Evolutionary conservation across 1,140 invertebrate species (phyloP).

Genomic region (Drosophila parvula): DNA sequence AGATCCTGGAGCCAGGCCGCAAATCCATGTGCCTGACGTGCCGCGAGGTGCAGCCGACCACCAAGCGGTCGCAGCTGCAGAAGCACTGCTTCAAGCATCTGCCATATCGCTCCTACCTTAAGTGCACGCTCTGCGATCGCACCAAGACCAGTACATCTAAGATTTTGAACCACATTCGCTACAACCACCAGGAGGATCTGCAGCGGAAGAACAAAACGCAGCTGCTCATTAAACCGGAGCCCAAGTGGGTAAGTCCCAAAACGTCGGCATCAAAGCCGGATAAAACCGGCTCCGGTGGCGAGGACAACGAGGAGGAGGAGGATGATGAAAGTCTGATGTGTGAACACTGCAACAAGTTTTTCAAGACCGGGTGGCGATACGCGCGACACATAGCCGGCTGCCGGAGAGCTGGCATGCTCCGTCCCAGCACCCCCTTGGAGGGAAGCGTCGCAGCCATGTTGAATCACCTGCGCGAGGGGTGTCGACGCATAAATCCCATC

Average conservation of each 20-base stretch:
- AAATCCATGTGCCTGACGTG: constrained; percentile 66
- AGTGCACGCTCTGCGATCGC: constrained; percentile 68
- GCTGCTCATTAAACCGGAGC: constrained; percentile 59
- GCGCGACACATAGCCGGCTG: constrained; percentile 40
- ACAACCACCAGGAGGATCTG: constrained; percentile 67
- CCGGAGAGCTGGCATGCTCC: background rate
- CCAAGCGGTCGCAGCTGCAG: constrained; percentile 54
- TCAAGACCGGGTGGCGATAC: constrained; percentile 45
- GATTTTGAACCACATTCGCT: constrained; percentile 71
- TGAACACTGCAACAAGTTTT: constrained; percentile 46
- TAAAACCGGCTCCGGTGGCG: background rate
- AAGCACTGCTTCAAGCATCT: constrained; percentile 78
- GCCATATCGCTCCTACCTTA: constrained; percentile 72
- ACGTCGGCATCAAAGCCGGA: background rate
- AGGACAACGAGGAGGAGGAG: constrained; percentile 1
- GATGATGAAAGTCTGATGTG: constrained; percentile 33
- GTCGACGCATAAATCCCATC: constrained; percentile 42
- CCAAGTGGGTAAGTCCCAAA: constrained; percentile 42
- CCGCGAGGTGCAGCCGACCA: constrained; percentile 53
- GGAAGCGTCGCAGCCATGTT: constrained; percentile 34
- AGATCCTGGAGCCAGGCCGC: constrained; percentile 50
- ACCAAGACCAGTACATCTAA: constrained; percentile 78
- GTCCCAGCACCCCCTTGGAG: background rate
- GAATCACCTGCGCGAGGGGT: constrained; percentile 51
- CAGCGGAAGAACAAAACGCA: constrained; percentile 68